Conservation (phyloP, 2,113 vertebrate species). For the Phrynosoma blainvillii region DNA sequence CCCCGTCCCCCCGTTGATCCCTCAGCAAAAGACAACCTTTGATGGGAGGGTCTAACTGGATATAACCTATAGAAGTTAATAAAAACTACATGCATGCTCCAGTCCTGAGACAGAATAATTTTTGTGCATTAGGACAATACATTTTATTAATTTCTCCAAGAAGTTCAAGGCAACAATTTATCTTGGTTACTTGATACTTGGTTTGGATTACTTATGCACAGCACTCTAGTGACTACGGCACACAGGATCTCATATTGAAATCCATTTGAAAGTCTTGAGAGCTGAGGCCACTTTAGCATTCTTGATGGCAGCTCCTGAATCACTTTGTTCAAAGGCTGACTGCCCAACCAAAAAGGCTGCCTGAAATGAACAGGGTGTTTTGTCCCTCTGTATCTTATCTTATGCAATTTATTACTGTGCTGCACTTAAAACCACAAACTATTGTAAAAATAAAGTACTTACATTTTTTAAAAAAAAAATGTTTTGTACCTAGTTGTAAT, state of each 20-base stretch:
- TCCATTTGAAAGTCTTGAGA: neutral
- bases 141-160: neutral
- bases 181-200: neutral
- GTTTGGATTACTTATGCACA: neutral
- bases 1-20: neutral
- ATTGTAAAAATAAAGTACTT: too few relatives aligned
- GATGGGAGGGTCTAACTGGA: too few relatives aligned
- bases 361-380: too few relatives aligned
- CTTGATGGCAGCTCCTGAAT: neutral
- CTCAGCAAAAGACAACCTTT: neutral
- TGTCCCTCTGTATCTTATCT: neutral
- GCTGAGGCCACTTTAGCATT: neutral
- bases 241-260: too few relatives aligned
- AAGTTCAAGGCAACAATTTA: neutral
- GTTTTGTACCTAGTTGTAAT: neutral
- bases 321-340: neutral
- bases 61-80: neutral
- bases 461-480: neutral
- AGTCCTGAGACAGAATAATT: neutral
- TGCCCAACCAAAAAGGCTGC: neutral
- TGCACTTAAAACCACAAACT: neutral
- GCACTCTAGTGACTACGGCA: neutral
- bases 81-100: neutral
- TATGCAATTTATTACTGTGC: neutral
- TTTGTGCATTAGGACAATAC: too few relatives aligned